Evolutionary conservation across 2,797 vertebrate species (phyloP).

Genomic region (Ctenosaura bakeri): DNA sequence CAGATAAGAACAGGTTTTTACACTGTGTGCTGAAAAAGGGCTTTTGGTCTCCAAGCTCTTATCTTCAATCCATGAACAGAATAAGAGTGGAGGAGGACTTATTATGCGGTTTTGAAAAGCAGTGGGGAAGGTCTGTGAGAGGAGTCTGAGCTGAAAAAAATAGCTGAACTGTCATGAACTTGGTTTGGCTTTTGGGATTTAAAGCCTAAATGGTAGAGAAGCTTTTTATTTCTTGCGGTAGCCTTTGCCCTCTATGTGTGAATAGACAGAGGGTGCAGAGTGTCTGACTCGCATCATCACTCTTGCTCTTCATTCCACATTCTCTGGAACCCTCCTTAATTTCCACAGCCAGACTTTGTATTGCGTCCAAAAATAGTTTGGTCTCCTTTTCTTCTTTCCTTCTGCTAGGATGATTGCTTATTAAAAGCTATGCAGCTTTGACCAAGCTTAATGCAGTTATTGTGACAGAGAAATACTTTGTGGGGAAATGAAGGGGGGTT

Average conservation of each 20-base stretch:
- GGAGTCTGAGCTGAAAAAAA: neutral
- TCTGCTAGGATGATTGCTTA: conserved; percentile 30
- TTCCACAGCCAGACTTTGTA: conserved; percentile 12
- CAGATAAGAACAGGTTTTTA: neutral
- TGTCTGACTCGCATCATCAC: neutral
- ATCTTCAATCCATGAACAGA: neutral
- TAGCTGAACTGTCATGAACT: neutral
- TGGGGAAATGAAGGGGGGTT: no score
- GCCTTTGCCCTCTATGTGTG: neutral
- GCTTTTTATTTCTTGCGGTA: neutral
- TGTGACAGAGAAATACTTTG: neutral
- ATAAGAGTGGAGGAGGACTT: neutral
- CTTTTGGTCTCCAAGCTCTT: neutral
- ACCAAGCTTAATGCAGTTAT: conserved; percentile 7
- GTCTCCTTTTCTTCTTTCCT: conserved; percentile 1
- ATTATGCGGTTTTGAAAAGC: neutral
- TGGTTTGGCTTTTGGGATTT: neutral
- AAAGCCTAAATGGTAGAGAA: neutral
- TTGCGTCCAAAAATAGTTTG: neutral
- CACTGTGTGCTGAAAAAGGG: no score
- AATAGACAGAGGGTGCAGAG: neutral
- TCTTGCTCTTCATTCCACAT: neutral
- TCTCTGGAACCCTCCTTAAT: neutral
- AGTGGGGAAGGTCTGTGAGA: neutral
- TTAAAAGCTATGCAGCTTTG: conserved; percentile 1